Evolutionary conservation across 2,797 vertebrate genomes (phyloP).

Genomic region (Hipposideros larvatus): DNA sequence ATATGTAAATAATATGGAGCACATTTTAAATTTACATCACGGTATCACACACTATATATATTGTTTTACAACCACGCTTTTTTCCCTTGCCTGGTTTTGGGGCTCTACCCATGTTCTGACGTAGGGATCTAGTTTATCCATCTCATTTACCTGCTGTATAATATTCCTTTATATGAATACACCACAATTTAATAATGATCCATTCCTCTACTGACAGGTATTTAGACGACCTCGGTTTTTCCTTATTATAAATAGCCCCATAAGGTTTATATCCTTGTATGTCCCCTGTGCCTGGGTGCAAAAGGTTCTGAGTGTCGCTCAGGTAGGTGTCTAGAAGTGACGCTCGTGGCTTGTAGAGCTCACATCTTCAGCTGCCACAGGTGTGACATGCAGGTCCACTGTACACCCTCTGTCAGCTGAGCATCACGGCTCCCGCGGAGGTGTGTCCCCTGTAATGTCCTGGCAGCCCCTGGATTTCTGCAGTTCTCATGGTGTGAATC

Average conservation of each 20-base stretch:
- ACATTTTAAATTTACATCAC: too few species aligned
- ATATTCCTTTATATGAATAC: too few species aligned
- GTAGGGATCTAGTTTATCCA: background rate
- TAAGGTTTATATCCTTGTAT: fast-evolving
- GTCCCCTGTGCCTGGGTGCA: fast-evolving
- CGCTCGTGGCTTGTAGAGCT: background rate
- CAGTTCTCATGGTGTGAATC: fast-evolving
- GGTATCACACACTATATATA: fast-evolving
- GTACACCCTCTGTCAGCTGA: background rate
- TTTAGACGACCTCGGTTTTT: fast-evolving
- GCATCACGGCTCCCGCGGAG: fast-evolving
- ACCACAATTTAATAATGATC: fast-evolving
- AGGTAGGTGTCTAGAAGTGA: background rate
- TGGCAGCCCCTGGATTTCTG: background rate
- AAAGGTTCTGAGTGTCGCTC: background rate
- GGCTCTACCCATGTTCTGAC: background rate
- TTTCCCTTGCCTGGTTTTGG: background rate
- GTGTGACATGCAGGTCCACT: background rate
- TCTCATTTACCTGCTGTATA: fast-evolving
- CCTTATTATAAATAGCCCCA: background rate
- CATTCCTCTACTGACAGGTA: fast-evolving
- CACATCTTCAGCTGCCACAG: background rate
- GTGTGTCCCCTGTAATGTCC: background rate
- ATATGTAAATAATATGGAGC: fast-evolving
- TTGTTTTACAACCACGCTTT: background rate